phyloP scores from a whole-genome alignment of 2,797 vertebrate species.

The Bryconaethiops microstoma region DNA sequence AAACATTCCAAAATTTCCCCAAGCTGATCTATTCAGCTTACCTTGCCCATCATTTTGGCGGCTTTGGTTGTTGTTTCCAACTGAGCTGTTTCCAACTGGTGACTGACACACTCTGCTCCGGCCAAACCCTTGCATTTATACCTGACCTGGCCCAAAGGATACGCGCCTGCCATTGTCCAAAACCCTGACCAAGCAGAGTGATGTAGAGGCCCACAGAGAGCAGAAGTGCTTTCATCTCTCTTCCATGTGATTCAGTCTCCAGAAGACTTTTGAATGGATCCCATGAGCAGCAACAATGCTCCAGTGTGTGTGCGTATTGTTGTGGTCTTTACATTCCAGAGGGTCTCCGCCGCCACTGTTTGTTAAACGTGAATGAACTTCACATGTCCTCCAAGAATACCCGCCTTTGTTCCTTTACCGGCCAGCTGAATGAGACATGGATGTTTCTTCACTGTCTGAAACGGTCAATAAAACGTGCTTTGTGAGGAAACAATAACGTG shows the following conservation, averaged over 20 bases:
- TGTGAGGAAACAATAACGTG: background rate
- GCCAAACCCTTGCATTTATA: slow-evolving; percentile 14
- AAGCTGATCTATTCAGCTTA: background rate
- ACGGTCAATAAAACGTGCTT: background rate
- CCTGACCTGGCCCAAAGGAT: background rate
- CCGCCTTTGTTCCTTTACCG: slow-evolving; percentile 18
- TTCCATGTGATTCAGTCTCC: background rate
- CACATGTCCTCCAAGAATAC: slow-evolving; percentile 8
- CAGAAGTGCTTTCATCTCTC: background rate
- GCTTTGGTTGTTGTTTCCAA: slow-evolving; percentile 4
- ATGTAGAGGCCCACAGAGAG: background rate
- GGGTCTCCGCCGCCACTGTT: background rate
- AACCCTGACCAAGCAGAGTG: background rate
- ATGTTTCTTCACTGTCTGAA: background rate
- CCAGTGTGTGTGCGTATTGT: background rate
- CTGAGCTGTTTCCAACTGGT: slow-evolving; percentile 19
- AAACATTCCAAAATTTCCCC: no score
- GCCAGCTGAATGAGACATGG: background rate
- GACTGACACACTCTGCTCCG: background rate
- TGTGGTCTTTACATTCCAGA: background rate
- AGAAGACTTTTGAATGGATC: background rate
- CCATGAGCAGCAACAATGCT: background rate
- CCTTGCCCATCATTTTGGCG: slow-evolving; percentile 11
- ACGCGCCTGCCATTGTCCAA: slow-evolving; percentile 5
- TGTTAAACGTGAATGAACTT: slow-evolving; percentile 11